Evolutionary conservation across 2,888 invertebrate genomes (phyloP), one percentile per base, ranked within the genome.

Genomic region (Atethmia centrago): DNA sequence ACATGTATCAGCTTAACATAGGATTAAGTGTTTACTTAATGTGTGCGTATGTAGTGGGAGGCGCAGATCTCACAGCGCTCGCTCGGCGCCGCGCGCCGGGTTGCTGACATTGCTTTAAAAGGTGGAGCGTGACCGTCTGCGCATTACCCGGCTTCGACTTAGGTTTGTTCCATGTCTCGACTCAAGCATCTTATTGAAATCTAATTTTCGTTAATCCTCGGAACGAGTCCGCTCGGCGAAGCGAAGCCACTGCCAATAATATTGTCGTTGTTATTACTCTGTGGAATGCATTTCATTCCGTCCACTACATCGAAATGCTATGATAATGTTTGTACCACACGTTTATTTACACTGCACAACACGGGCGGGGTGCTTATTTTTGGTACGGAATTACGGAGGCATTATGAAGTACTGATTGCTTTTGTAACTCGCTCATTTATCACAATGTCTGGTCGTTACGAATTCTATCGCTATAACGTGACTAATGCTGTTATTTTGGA

Each of bases 121-220:
- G 90, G 90, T 92, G 90, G 89, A 93, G 91, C 94, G 94, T 95
- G 95, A 93, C 94, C 93, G 93, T 93, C 94, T 92, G 92, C 88
- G 91, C 91, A 90, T 91, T 93, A 91, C 91, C 89, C 92, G 91
- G 93, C 93, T 94, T 92, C 92, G 90, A 90, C 92, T 93, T 92
- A 92, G 94, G 92, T 94, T 93, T 93, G 93, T 93, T 91, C 90
- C 92, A 88, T 91, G 92, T 90, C 90, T 89, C 92, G 93, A 88
- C 91, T 93, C 94, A 93, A 94, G 91, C 95, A 94, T 95, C 95
- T 95, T 95, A 95, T 95, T 95, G 96, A 95, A 96, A 96, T 95
- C 94, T 94, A 95, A 95, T 96, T 95, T 95, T 95, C 94, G 93
- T 91, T 95, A 95, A 95, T 95, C 95, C 95, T 87, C 87, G 82